Evolutionary conservation across 2,113 vertebrate species (phyloP).

Genomic region (human): GRCh38 chr16:69680001-69680500

Average conservation of each 20-base stretch:
- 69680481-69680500: neutral
- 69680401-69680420: slow-evolving; percentile 10
- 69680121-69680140: neutral
- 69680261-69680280: neutral
- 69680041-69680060: too few species aligned
- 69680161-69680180: slow-evolving; percentile 19
- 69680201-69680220: neutral
- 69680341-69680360: neutral
- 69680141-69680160: neutral
- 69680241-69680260: neutral
- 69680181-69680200: neutral
- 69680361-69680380: neutral
- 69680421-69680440: slow-evolving; percentile 38
- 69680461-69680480: slow-evolving; percentile 6
- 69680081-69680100: too few species aligned
- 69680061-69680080: too few species aligned
- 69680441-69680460: slow-evolving; percentile 10
- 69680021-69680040: too few species aligned
- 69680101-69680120: too few species aligned
- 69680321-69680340: neutral
- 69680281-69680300: neutral
- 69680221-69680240: slow-evolving; percentile 6
- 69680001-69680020: too few species aligned
- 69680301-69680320: neutral
- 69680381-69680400: slow-evolving; percentile 1